A percentile compares a stretch with the other conserved stretches of the same genome.
phyloP scores from a whole-genome alignment of 2,888 invertebrate genomes.

The Clitarchus hookeri region DNA sequence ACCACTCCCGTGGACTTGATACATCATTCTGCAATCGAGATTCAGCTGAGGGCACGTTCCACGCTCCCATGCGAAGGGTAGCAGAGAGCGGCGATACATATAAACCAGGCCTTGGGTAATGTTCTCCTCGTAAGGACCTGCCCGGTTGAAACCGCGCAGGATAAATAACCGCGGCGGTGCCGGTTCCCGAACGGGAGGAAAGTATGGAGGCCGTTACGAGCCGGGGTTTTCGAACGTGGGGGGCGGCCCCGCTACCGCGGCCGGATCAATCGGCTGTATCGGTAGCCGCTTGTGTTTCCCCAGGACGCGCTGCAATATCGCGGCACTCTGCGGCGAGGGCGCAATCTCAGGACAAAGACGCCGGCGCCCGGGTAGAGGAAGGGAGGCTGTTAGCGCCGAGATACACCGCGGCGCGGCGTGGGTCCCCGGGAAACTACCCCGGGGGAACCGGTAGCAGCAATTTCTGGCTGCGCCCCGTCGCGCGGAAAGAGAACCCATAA shows the following conservation, averaged over 20 bases:
- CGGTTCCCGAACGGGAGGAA: not conserved
- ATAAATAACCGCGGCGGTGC: not conserved
- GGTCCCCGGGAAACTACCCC: not conserved
- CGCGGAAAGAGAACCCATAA: not conserved
- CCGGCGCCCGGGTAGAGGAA: not conserved
- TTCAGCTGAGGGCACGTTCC: no score
- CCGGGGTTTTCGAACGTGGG: not conserved
- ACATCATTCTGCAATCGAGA: no score
- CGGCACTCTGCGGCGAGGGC: not conserved
- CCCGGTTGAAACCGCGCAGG: not conserved
- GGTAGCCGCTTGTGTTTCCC: not conserved
- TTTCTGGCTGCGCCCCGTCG: not conserved
- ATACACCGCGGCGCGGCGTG: no score
- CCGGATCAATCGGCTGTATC: not conserved
- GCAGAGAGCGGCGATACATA: not conserved
- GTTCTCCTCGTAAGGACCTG: not conserved
- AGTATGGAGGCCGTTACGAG: not conserved
- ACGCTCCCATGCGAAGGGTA: not conserved
- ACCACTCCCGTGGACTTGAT: no score
- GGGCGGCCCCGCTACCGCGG: not conserved
- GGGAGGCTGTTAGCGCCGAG: not conserved
- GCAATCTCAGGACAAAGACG: not conserved
- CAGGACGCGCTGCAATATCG: not conserved
- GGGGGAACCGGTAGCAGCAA: not conserved
- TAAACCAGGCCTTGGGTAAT: not conserved